Evolutionary conservation across 2,888 invertebrate genomes (phyloP).

Genomic region (Cerceris rybyensis): DNA sequence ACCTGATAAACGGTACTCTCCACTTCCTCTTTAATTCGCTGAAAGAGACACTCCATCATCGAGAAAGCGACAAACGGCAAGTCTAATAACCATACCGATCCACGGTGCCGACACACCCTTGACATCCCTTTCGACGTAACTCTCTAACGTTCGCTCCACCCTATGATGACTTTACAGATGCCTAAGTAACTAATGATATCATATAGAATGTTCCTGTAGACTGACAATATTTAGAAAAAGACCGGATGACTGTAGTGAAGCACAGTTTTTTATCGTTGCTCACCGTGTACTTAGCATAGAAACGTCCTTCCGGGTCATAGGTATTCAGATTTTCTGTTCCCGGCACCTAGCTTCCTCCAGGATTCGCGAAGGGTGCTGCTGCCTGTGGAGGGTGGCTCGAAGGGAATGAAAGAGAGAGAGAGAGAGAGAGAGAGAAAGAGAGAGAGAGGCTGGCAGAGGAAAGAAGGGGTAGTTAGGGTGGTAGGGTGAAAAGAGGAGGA

Average conservation of each 20-base stretch:
- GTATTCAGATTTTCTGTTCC: constrained; percentile 68
- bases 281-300: constrained; percentile 60
- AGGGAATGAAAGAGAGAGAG: constrained; percentile 45
- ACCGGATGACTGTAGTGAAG: constrained; percentile 1
- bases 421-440: constrained; percentile 23
- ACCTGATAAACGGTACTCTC: no score
- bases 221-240: neutral
- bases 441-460: constrained; percentile 38
- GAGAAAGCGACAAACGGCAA: neutral
- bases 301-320: constrained; percentile 69
- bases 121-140: neutral
- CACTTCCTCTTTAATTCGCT: no score
- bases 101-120: neutral
- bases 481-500: constrained; percentile 66
- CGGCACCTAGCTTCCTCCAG: constrained; percentile 54
- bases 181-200: neutral
- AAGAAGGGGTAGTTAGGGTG: constrained; percentile 51
- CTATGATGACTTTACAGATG: neutral
- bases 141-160: neutral
- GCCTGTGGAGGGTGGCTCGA: constrained; percentile 54
- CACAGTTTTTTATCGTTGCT: constrained; percentile 45
- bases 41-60: neutral
- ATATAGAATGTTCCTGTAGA: neutral
- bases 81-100: neutral
- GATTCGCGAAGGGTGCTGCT: constrained; percentile 61